Evolutionary conservation across 1,140 invertebrate genomes (phyloP).

Genomic region (Pissodes strobi): DNA sequence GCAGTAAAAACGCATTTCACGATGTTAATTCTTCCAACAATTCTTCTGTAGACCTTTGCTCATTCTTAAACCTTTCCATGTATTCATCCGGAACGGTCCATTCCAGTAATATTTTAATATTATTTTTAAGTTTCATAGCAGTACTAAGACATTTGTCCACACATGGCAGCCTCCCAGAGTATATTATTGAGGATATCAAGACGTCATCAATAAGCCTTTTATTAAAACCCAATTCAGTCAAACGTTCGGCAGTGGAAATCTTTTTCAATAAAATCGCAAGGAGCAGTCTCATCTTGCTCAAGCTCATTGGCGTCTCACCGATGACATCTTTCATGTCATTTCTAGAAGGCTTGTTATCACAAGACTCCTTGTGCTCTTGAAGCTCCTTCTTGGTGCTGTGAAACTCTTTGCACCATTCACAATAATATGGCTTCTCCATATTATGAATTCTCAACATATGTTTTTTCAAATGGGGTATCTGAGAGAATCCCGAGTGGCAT

Average conservation of each 20-base stretch:
- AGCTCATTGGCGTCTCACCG: constrained; percentile 62
- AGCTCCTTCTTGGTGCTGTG: constrained; percentile 77
- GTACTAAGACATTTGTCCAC: constrained; percentile 60
- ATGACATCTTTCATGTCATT: constrained; percentile 50
- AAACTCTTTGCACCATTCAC: constrained; percentile 70
- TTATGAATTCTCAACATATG: constrained; percentile 82
- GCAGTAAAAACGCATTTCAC: too few relatives aligned
- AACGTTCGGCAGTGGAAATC: constrained; percentile 75
- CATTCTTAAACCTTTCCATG: constrained; percentile 74
- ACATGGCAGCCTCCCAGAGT: constrained; percentile 70
- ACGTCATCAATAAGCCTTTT: constrained; percentile 82
- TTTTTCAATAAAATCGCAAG: constrained; percentile 79
- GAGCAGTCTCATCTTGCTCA: constrained; percentile 76
- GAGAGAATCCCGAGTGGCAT: constrained; percentile 72
- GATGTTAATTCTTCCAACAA: constrained; percentile 74
- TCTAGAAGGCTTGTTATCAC: constrained; percentile 50
- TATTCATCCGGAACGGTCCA: constrained; percentile 79
- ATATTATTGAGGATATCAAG: constrained; percentile 74
- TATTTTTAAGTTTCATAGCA: constrained; percentile 67
- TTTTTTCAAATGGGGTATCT: constrained; percentile 79
- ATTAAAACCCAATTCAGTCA: constrained; percentile 78
- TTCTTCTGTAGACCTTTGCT: constrained; percentile 76
- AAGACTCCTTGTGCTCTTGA: constrained; percentile 64
- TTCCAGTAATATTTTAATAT: constrained; percentile 76
- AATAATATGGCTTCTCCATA: constrained; percentile 73